Evolutionary conservation across 2,888 invertebrate species (phyloP).

Genomic region (Acanthopleura granulata): DNA sequence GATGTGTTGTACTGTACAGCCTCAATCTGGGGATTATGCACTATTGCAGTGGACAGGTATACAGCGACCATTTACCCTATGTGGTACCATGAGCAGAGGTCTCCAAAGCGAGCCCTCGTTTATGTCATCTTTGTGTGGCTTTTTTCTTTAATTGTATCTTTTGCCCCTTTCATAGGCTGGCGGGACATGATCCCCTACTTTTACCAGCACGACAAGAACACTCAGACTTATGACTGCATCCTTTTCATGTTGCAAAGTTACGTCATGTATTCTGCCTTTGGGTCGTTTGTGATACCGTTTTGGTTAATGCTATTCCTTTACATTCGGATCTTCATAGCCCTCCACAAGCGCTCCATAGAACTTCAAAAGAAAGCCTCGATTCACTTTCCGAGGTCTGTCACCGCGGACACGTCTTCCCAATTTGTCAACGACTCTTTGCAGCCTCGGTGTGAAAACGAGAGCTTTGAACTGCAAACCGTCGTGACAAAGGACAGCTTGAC

Average conservation of each 20-base stretch:
- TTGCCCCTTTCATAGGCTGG: conserved; percentile 68
- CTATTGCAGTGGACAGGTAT: conserved; percentile 69
- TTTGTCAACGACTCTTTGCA: conserved; percentile 19
- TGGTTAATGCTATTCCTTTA: conserved; percentile 67
- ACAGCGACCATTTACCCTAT: conserved; percentile 69
- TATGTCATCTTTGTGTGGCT: conserved; percentile 69
- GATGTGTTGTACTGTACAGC: conserved; percentile 70
- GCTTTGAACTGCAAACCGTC: conserved; percentile 20
- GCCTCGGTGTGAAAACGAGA: background rate
- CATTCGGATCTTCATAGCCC: conserved; percentile 65
- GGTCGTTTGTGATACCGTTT: conserved; percentile 68
- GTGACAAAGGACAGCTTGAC: background rate
- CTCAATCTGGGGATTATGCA: conserved; percentile 69
- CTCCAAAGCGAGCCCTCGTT: conserved; percentile 58
- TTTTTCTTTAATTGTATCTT: conserved; percentile 65
- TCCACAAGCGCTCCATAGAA: conserved; percentile 56
- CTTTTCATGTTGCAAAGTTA: conserved; percentile 65
- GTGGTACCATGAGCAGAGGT: conserved; percentile 67
- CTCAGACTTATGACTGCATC: conserved; percentile 60
- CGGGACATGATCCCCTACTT: conserved; percentile 56
- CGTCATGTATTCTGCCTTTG: conserved; percentile 68
- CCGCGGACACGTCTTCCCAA: background rate
- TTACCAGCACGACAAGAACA: conserved; percentile 46
- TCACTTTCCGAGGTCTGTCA: conserved; percentile 7
- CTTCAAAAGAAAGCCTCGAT: conserved; percentile 38